Evolutionary conservation across 2,113 vertebrate genomes (phyloP).

Genomic region (Phrynocephalus versicolor): DNA sequence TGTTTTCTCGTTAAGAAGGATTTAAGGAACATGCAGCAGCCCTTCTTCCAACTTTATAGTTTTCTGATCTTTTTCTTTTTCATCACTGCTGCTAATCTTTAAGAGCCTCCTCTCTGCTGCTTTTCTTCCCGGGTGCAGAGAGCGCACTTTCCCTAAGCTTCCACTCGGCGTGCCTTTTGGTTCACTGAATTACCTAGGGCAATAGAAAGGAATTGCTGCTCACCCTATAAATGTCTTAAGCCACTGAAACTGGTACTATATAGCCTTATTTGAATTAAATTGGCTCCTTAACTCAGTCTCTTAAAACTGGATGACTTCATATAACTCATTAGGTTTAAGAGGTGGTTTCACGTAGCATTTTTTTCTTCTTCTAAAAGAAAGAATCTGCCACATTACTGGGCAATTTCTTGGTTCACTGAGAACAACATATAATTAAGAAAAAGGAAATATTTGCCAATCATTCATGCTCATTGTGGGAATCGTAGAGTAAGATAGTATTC

Average conservation of each 20-base stretch:
- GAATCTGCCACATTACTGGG: constrained; percentile 63
- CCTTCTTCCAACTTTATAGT: constrained; percentile 29
- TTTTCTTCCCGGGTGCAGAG: constrained; percentile 29
- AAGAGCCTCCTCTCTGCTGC: neutral
- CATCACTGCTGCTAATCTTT: neutral
- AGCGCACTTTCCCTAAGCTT: constrained; percentile 37
- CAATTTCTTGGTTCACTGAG: constrained; percentile 65
- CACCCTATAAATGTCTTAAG: constrained; percentile 66
- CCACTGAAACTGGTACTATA: constrained; percentile 54
- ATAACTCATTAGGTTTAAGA: constrained; percentile 65
- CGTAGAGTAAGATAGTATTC: constrained; percentile 42
- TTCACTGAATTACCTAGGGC: constrained; percentile 47
- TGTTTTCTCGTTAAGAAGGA: constrained; percentile 20
- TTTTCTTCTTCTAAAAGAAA: constrained; percentile 2
- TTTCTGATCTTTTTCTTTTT: neutral
- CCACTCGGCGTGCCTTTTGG: constrained; percentile 49
- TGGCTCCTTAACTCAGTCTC: constrained; percentile 62
- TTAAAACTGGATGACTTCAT: constrained; percentile 67
- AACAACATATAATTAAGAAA: constrained; percentile 68
- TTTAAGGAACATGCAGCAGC: constrained; percentile 11
- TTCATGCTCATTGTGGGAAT: constrained; percentile 58
- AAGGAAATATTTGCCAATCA: constrained; percentile 70
- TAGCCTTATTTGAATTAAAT: constrained; percentile 68
- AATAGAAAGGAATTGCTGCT: constrained; percentile 45
- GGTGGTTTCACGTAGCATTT: constrained; percentile 55